Percentiles rank a stretch among this genome's conserved stretches.
These are phyloP conservation scores for Zaprionus capensis DNA, from an alignment of 1,140 invertebrate species.

Conservation along the genomic window DNA sequence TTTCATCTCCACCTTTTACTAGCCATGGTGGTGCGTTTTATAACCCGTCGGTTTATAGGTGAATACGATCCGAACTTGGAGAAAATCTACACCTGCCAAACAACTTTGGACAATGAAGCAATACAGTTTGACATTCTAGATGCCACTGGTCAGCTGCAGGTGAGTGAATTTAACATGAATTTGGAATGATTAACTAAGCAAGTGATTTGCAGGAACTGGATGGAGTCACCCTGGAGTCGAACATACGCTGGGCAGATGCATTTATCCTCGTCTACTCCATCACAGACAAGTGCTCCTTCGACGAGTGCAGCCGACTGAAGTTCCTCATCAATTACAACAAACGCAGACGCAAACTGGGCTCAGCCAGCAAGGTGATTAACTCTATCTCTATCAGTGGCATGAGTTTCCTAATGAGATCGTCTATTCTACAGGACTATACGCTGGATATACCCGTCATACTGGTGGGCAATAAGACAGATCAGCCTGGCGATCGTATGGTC, in stretches of 20 bases:
- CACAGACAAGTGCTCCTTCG: conserved; percentile 93
- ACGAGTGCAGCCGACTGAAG: conserved; percentile 91
- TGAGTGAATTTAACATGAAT: conserved; percentile 84
- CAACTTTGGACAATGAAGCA: conserved; percentile 90
- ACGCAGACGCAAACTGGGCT: conserved; percentile 87
- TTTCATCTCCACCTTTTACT: conserved; percentile 48
- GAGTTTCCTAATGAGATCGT: background rate
- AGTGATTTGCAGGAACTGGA: conserved; percentile 86
- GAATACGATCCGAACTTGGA: conserved; percentile 93
- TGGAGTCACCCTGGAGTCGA: conserved; percentile 89
- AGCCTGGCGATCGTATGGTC: conserved; percentile 91
- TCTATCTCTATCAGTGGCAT: rapidly evolving
- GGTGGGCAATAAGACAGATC: conserved; percentile 93
- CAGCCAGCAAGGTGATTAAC: conserved; percentile 82
- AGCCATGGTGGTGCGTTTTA: conserved; percentile 92
- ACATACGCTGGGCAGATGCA: conserved; percentile 93
- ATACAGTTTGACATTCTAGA: conserved; percentile 92
- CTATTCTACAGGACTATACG: conserved; percentile 85
- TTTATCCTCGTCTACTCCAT: conserved; percentile 94
- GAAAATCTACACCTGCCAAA: conserved; percentile 91
- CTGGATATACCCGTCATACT: conserved; percentile 90
- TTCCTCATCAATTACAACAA: conserved; percentile 92
- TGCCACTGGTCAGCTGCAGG: conserved; percentile 90
- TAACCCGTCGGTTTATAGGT: conserved; percentile 92
- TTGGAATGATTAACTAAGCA: background rate